These are phyloP conservation scores for Zygaena filipendulae DNA, from an alignment of 2,888 invertebrate genomes.

Conservation along the genomic window DNA sequence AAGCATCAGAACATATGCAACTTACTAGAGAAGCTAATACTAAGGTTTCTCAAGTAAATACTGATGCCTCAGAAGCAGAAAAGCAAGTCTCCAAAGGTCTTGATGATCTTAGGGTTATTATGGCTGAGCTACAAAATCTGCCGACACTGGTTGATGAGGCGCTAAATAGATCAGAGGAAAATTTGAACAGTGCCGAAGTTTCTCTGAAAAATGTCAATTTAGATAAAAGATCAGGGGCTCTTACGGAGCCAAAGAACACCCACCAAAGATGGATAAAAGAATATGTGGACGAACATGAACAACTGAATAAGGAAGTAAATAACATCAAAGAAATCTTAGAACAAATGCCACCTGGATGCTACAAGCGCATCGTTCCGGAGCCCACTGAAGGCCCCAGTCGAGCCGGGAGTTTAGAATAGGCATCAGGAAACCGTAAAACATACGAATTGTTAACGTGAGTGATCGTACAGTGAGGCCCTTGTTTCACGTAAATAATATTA, in stretches of 20 bases:
- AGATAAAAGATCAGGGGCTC: conserved; percentile 77
- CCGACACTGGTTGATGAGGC: conserved; percentile 77
- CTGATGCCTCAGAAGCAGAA: conserved; percentile 82
- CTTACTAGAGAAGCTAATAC: conserved; percentile 78
- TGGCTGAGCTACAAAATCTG: conserved; percentile 78
- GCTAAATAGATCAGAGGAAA: conserved; percentile 72
- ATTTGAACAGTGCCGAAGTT: conserved; percentile 75
- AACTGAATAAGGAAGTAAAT: conserved; percentile 78
- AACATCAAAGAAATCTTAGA: conserved; percentile 85
- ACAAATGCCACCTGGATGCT: conserved; percentile 84
- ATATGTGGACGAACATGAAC: conserved; percentile 80
- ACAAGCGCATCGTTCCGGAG: conserved; percentile 81
- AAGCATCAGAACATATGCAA: conserved; percentile 76
- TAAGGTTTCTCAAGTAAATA: conserved; percentile 89
- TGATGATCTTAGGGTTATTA: conserved; percentile 80
- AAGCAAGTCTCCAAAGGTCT: conserved; percentile 85
- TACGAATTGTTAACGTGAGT: no score
- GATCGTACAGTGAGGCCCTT: no score
- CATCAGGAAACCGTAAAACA: no score
- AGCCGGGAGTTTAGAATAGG: conserved; percentile 33
- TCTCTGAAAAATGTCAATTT: conserved; percentile 78
- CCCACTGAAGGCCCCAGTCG: conserved; percentile 61
- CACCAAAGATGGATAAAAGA: conserved; percentile 80
- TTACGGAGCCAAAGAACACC: conserved; percentile 75
- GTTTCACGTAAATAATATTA: no score